Conservation (phyloP, 2,113 vertebrate species). For the Ameiurus melas region DNA sequence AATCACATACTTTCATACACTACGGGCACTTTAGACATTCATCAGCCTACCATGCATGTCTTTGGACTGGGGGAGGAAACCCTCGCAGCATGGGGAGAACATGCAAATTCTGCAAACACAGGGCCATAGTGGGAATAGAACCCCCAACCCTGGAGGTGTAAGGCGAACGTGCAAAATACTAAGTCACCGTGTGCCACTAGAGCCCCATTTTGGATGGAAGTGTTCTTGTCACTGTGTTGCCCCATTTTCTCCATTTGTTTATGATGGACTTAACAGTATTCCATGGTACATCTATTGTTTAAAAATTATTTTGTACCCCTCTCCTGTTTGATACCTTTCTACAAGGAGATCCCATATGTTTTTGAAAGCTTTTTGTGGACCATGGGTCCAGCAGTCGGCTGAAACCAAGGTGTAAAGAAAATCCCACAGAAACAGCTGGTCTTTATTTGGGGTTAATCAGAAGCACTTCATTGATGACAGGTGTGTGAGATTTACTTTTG, state of each 20-base stretch:
- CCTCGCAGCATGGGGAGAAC: too few relatives aligned
- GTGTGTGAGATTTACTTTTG: background rate
- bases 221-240: background rate
- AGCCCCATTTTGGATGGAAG: background rate
- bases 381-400: background rate
- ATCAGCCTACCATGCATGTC: too few relatives aligned
- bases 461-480: background rate
- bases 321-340: background rate
- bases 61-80: too few relatives aligned
- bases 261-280: background rate
- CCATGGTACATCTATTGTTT: background rate
- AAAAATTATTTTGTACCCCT: background rate
- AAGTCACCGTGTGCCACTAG: too few relatives aligned
- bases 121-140: too few relatives aligned
- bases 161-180: too few relatives aligned
- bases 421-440: background rate
- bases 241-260: background rate
- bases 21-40: too few relatives aligned
- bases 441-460: background rate
- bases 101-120: too few relatives aligned
- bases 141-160: too few relatives aligned
- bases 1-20: too few relatives aligned
- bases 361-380: background rate
- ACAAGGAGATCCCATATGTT: background rate
- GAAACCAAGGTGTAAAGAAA: background rate